Evolutionary conservation across 1,140 invertebrate species (phyloP), one percentile per base, ranked within the genome.

Genomic region (Akabosia matsudoensis): DNA sequence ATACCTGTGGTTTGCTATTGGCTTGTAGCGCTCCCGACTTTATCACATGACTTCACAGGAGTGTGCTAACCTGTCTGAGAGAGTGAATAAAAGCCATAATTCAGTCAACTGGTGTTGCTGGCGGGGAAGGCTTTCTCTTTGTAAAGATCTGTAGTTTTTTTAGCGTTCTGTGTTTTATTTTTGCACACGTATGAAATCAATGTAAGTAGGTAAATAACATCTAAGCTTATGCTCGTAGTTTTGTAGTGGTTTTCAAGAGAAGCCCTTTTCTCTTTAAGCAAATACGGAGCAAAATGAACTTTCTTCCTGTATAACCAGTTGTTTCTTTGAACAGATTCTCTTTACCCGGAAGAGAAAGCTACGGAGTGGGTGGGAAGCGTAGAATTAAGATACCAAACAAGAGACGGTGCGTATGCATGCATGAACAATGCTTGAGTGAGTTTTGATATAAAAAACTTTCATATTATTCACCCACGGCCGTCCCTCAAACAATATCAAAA

Each of bases 351-450:
- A n/a, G n/a, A n/a, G 37, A 10, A 45, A 10, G 37, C 37, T 18
- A 10, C 24, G 54, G 13, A 4, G 24, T 61, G 54, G 13, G 24
- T 13, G 4, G 24, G 24, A 61, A 24, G 7, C 24, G 14, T 61
- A 14, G 24, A 61, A 24, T n/a, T 14, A 61, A 24, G 24, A 61
- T 7, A 24, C 14, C 7, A 30, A 30, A n/a, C 3, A 67, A 7
- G 14, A 22, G 61, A 10, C 30, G 24, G 61, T 22, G n/a, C n/a
- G 28, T 31, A 28, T 67, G 24, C 61, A 30, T 28, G 61, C 30
- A 67, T 67, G 61, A 67, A 67, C 31, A 24, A 67, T 30, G 61
- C 61, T 30, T 67, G 61, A 67, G 2, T 67, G 61, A 24, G 31
- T 67, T 67, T n/a, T n/a, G n/a, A n/a, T n/a, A 67, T 30, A 67